Evolutionary conservation across 2,113 vertebrate genomes (phyloP).

Genomic region (Ciconia stormi): DNA sequence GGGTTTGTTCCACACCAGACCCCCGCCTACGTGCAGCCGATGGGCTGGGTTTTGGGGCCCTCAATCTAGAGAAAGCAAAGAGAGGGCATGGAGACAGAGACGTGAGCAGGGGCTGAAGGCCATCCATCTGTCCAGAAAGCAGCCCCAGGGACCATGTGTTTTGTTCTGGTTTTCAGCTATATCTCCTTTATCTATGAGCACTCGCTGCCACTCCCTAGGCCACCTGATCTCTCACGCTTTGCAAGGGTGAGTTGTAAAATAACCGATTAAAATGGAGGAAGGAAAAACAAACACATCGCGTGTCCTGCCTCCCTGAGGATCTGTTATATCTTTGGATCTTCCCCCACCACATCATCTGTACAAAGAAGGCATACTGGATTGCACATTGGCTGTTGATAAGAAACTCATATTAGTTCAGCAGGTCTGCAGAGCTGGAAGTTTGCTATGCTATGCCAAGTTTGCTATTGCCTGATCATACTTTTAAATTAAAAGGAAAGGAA

Average conservation of each 20-base stretch:
- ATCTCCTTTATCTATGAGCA: neutral
- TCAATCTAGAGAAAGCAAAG: neutral
- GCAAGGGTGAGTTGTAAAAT: neutral
- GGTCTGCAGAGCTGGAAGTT: neutral
- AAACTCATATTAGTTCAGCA: neutral
- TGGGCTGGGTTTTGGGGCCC: neutral
- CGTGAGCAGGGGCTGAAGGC: neutral
- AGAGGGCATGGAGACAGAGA: neutral
- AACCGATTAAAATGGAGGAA: neutral
- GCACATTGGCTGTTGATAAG: neutral
- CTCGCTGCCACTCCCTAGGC: accelerated
- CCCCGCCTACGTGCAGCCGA: neutral
- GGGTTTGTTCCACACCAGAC: neutral
- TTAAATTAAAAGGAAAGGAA: constrained; percentile 13
- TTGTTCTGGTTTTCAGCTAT: neutral
- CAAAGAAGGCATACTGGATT: neutral
- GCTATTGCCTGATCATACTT: neutral
- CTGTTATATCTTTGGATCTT: neutral
- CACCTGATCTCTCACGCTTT: neutral
- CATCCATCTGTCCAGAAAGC: neutral
- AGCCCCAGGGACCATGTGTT: neutral
- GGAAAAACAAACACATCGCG: accelerated
- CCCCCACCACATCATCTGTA: neutral
- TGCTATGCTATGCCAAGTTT: neutral
- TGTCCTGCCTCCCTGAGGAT: neutral